Evolutionary conservation across 2,888 invertebrate species (phyloP), one percentile per base, ranked within the genome.

Genomic region (Drosophila siamana): DNA sequence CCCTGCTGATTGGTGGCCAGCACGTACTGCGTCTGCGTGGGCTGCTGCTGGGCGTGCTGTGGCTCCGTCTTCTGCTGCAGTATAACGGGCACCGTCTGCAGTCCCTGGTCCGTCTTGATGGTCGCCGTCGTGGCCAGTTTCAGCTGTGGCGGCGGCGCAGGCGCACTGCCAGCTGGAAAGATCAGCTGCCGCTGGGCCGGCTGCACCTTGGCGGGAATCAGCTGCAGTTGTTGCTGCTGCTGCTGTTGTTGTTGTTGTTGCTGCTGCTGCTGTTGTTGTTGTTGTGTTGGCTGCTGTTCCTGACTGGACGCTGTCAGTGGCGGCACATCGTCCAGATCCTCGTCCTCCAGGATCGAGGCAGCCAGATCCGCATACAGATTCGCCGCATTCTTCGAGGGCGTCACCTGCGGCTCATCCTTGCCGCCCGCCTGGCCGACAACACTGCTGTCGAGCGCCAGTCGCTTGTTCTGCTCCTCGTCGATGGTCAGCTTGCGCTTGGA

Each of bases 281-380:
- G 78, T 13, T 68, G 78, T 0, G 63, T 84, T 8, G 62, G 87
- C 2, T 70, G 88, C 22, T 67, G 82, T 24, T 80, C 86, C 51
- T 85, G 88, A 40, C 68, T 83, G 22, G 74, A 36, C 0, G 74
- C 75, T 16, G 88, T 60, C 28, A 80, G 30, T 1, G 86, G 86
- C 4, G 86, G 84, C 56, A 90, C 91, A 52, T 92, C 92, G 28
- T 92, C 92, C 66, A 92, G 60, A 33, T 96, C 96, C 89, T 97
- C 97, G 80, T 97, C 97, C 88, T 96, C 96, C 15, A 97, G 93
- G 48, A 96, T 96, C 33, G 96, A 96, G 0, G 97, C 97, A 0
- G 97, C 97, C 50, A 97, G 93, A 26, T 97, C 97, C 0, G 97
- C 97, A 89, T 97, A 97, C 22, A 97, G 92, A 92, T 97, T 97